These are phyloP conservation scores for Cranoglanis bouderius DNA, from an alignment of 2,113 vertebrate species.

Conservation along the genomic window DNA sequence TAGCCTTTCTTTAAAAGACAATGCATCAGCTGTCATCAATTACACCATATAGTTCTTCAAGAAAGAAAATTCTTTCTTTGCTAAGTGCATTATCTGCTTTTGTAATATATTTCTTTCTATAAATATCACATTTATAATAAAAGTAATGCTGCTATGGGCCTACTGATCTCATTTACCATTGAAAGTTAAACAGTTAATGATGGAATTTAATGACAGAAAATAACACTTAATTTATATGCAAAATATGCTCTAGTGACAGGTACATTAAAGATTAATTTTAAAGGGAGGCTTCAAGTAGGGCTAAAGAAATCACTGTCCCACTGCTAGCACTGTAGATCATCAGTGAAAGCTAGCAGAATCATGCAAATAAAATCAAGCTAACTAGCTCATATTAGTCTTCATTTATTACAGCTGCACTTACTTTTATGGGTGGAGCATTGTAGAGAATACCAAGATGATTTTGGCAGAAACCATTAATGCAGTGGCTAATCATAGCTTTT, in stretches of 20 bases:
- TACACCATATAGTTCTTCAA: not conserved
- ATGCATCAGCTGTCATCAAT: not conserved
- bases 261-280: not conserved
- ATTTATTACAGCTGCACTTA: not conserved
- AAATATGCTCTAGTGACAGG: not conserved
- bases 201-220: slow-evolving; percentile 45
- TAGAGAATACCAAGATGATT: not conserved
- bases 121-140: not conserved
- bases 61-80: not conserved
- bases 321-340: not conserved
- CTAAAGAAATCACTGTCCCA: not conserved
- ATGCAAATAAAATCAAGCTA: slow-evolving; percentile 29
- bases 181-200: slow-evolving; percentile 59
- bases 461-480: too few species aligned
- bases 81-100: not conserved
- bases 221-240: not conserved
- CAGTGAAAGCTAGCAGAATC: not conserved
- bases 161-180: slow-evolving; percentile 44
- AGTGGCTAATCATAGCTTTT: not conserved
- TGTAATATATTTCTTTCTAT: not conserved
- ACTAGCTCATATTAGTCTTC: not conserved
- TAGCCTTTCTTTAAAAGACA: not conserved
- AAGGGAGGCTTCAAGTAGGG: not conserved
- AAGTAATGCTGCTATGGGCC: not conserved
- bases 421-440: too few species aligned